These are phyloP conservation scores for Colostygia pectinataria DNA, from an alignment of 2,888 invertebrate genomes.

Conservation along the genomic window DNA sequence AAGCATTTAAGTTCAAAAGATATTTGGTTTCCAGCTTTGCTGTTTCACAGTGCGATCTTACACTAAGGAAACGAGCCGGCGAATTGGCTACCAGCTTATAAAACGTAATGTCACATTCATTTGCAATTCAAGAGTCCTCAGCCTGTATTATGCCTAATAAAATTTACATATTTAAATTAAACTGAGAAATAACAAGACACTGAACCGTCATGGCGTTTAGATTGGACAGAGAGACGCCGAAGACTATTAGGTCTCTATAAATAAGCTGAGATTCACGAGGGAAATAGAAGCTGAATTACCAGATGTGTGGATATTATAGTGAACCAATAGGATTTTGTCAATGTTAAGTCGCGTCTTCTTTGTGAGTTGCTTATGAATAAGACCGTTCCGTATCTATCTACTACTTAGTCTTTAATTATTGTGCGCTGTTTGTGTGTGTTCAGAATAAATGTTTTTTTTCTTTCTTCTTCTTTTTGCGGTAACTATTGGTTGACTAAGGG, in stretches of 20 bases:
- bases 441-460: no score
- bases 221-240: slow-evolving; percentile 49
- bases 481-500: no score
- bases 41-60: slow-evolving; percentile 39
- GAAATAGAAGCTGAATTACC: not conserved
- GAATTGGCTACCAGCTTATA: slow-evolving; percentile 81
- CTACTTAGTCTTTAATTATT: no score
- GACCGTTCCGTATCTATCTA: no score
- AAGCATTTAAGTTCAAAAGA: no score
- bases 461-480: no score
- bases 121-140: slow-evolving; percentile 81
- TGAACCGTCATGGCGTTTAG: slow-evolving; percentile 66
- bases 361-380: no score
- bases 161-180: slow-evolving; percentile 84
- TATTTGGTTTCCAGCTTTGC: no score
- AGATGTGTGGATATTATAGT: no score
- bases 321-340: no score
- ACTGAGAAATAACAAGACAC: slow-evolving; percentile 80
- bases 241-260: slow-evolving; percentile 4
- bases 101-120: slow-evolving; percentile 81
- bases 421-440: no score
- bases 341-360: no score
- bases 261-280: slow-evolving; percentile 13
- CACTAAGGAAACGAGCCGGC: slow-evolving; percentile 69
- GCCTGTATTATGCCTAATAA: slow-evolving; percentile 82